phyloP scores from a whole-genome alignment of 1,140 invertebrate genomes.

The Drosophila pseudoobscura region DNA sequence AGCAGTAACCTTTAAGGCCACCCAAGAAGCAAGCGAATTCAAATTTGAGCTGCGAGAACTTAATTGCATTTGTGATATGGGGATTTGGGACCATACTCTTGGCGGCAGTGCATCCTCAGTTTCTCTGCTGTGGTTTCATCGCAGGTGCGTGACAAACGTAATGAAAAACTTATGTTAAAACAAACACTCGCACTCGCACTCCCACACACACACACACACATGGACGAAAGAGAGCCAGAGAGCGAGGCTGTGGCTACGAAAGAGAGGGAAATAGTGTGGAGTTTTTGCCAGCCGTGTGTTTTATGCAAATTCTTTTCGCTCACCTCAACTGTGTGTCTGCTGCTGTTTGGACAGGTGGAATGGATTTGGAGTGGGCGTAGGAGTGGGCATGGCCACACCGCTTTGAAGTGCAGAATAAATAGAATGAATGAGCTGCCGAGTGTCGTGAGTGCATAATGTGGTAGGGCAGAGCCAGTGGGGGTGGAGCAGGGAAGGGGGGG shows the following conservation, averaged over 20 bases:
- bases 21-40: constrained; percentile 27
- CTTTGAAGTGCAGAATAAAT: constrained; percentile 80
- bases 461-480: constrained; percentile 24
- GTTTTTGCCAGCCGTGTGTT: constrained; percentile 73
- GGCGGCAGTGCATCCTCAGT: not conserved
- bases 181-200: constrained; percentile 44
- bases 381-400: constrained; percentile 41
- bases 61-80: constrained; percentile 47
- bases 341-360: constrained; percentile 67
- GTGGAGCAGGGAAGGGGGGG: too few species aligned
- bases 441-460: constrained; percentile 75
- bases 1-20: constrained; percentile 24
- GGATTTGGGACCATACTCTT: constrained; percentile 12
- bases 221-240: not conserved
- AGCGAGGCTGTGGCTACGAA: not conserved
- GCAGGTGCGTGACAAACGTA: constrained; percentile 55
- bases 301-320: constrained; percentile 72
- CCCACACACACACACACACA: constrained; percentile 12
- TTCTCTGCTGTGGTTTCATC: constrained; percentile 22
- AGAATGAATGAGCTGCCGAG: constrained; percentile 75
- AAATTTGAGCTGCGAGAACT: constrained; percentile 18
- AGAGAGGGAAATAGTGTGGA: constrained; percentile 51
- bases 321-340: constrained; percentile 52
- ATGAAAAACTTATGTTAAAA: constrained; percentile 71
- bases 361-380: not conserved